Base-by-base conservation (phyloP, 2,888 invertebrate species). In the Agrypnus murinus region DNA sequence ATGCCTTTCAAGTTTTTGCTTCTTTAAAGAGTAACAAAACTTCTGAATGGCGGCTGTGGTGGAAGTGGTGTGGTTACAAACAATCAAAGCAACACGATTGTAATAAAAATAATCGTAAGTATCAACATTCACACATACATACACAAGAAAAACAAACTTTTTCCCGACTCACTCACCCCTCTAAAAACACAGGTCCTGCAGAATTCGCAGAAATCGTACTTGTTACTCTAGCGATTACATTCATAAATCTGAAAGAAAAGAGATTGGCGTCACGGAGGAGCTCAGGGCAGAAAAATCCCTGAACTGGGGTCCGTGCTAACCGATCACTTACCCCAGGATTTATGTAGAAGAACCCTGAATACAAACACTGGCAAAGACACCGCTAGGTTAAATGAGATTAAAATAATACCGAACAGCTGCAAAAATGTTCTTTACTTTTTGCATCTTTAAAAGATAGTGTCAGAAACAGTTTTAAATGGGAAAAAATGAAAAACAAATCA, bases 251-350 rank as follows among this genome's bases (percentile, higher is more conserved):
- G 80, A 79, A n/a, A n/a, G 77, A 82, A 82, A 25, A 84, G 84
- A 79, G 79, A 80, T 84, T 84, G 84, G 84, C 82, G 77, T 77
- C 77, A 80, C 79, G 79, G 71, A 76, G 79, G 71, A 76, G 77
- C 80, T 80, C 81, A 77, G 84, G 84, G 81, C 79, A 80, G 81
- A 84, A 84, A 85, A 84, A 84, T 84, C 84, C 84, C 84, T 75
- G 77, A 81, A 80, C 83, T 82, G 83, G 84, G 84, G 85, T 83
- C 81, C 80, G 83, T 79, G 84, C 81, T 84, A 85, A 85, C 85
- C 84, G 84, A 85, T 85, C 85, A 83, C 84, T 85, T 85, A 84
- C 84, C 82, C 81, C 78, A 78, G 81, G 84, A 85, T 85, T 85
- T 85, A 85, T 85, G 85, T 83, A 78, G 82, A 79, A 81, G 81